These are phyloP conservation scores for Pheosia tremula DNA, from an alignment of 2,888 invertebrate species.

Conservation along the genomic window DNA sequence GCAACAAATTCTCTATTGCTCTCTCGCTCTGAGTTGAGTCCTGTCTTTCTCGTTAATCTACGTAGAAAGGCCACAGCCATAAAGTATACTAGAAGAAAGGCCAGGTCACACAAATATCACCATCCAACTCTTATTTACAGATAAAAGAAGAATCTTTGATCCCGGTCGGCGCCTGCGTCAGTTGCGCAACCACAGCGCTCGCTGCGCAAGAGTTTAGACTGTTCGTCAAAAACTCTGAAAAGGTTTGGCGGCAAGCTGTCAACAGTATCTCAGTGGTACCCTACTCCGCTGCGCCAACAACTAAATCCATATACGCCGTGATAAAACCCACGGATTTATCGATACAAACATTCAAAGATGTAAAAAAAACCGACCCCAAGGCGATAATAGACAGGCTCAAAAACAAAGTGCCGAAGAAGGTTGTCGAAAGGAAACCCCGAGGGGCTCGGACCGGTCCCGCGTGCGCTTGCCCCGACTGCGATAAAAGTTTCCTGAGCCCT, in stretches of 20 bases:
- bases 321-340: constrained; percentile 54
- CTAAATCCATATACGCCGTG: constrained; percentile 61
- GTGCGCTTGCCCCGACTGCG: constrained; percentile 66
- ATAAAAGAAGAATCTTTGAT: constrained; percentile 57
- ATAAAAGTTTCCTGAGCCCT: constrained; percentile 63
- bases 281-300: constrained; percentile 19
- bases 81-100: too few relatives aligned
- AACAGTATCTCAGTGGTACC: constrained; percentile 45
- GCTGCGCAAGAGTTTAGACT: constrained; percentile 65
- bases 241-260: constrained; percentile 60
- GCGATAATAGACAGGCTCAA: constrained; percentile 52
- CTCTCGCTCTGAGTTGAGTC: too few relatives aligned
- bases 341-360: constrained; percentile 57
- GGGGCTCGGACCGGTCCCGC: constrained; percentile 53
- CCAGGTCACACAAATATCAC: background rate
- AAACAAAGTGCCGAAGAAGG: constrained; percentile 42
- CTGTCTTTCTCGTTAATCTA: too few relatives aligned
- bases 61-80: too few relatives aligned
- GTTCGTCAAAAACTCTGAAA: constrained; percentile 57
- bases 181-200: constrained; percentile 60
- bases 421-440: constrained; percentile 42
- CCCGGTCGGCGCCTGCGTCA: constrained; percentile 61
- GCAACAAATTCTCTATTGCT: too few relatives aligned
- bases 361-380: constrained; percentile 50
- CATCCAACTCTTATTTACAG: constrained; percentile 54